Evolutionary conservation across 1,140 invertebrate species (phyloP).

Genomic region (Dendrolimus punctatus): DNA sequence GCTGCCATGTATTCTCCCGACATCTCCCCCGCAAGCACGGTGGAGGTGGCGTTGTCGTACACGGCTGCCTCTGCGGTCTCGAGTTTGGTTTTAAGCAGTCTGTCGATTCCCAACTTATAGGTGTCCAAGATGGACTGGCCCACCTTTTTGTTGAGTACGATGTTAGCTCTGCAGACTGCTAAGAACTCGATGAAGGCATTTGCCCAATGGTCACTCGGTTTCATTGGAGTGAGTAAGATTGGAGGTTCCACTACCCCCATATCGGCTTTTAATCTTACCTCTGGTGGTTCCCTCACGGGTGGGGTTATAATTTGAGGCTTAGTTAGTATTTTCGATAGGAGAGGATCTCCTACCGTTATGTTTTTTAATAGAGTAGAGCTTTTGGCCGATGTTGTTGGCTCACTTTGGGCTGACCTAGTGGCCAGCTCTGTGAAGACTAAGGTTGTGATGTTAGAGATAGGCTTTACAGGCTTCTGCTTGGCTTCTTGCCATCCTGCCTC

Average conservation of each 20-base stretch:
- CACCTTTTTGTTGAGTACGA: not conserved
- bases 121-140: not conserved
- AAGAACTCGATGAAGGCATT: slow-evolving; percentile 3
- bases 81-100: no score
- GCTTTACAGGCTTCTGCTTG: no score
- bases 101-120: no score
- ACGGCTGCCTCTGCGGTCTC: no score
- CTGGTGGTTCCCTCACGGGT: not conserved
- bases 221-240: not conserved
- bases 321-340: not conserved
- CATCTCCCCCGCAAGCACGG: slow-evolving; percentile 2
- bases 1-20: slow-evolving; percentile 6
- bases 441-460: no score
- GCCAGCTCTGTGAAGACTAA: not conserved
- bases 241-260: not conserved
- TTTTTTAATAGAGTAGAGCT: not conserved
- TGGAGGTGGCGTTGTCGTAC: slow-evolving; percentile 3
- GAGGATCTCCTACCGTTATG: not conserved
- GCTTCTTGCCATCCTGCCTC: no score
- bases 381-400: not conserved
- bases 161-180: not conserved
- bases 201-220: not conserved
- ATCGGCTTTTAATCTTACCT: not conserved
- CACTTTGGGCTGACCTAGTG: not conserved
- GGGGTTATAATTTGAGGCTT: not conserved